Percentiles rank a stretch among this genome's conserved stretches.
These are phyloP conservation scores for Drosophila orosa DNA, from an alignment of 1,140 invertebrate genomes.

Conservation along the genomic window DNA sequence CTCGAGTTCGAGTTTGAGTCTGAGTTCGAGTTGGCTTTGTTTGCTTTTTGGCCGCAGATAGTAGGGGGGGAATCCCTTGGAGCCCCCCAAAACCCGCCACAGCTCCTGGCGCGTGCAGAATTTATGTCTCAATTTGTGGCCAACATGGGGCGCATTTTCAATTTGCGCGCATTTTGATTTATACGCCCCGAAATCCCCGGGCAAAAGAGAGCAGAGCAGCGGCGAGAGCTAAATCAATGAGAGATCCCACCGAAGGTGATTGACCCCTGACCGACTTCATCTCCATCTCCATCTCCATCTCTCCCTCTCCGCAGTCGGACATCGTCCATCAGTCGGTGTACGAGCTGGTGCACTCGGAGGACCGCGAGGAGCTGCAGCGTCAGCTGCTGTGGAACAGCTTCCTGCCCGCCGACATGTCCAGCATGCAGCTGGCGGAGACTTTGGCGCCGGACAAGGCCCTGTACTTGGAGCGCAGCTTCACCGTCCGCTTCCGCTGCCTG, in stretches of 20 bases:
- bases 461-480: slow-evolving; percentile 96
- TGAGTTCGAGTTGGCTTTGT: slow-evolving; percentile 34
- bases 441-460: slow-evolving; percentile 93
- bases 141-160: slow-evolving; percentile 82
- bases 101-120: slow-evolving; percentile 74
- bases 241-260: slow-evolving; percentile 26
- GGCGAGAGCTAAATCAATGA: slow-evolving; percentile 63
- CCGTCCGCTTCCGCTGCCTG: slow-evolving; percentile 98
- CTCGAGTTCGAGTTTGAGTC: slow-evolving; percentile 6
- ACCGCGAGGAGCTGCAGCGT: slow-evolving; percentile 97
- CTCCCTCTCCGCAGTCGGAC: slow-evolving; percentile 92
- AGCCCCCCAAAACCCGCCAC: slow-evolving; percentile 6
- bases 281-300: slow-evolving; percentile 5
- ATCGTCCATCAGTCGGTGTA: slow-evolving; percentile 99
- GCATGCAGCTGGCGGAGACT: slow-evolving; percentile 92
- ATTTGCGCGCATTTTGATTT: slow-evolving; percentile 79
- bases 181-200: slow-evolving; percentile 66
- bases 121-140: slow-evolving; percentile 82
- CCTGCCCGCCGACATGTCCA: slow-evolving; percentile 91
- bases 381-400: slow-evolving; percentile 99
- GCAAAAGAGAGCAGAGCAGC: slow-evolving; percentile 31
- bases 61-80: slow-evolving; percentile 18
- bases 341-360: slow-evolving; percentile 99
- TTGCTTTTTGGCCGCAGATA: slow-evolving; percentile 38
- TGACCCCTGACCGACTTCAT: slow-evolving; percentile 37